phyloP scores from a whole-genome alignment of 1,140 invertebrate genomes.

The Globodera ellingtonae region DNA sequence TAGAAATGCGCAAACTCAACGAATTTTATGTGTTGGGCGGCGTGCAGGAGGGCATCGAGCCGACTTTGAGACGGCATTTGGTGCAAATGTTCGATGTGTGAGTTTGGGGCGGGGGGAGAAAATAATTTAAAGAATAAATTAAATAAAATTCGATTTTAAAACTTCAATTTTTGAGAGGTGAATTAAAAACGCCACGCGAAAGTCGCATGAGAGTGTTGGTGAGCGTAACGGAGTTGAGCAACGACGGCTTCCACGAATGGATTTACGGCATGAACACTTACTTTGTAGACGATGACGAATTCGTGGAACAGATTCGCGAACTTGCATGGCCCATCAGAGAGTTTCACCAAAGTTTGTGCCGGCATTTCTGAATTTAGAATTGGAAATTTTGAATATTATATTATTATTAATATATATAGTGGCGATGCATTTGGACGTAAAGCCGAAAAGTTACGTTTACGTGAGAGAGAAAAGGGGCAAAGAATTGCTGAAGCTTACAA shows the following conservation, averaged over 20 bases:
- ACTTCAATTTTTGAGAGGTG: background rate
- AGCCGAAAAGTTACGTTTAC: background rate
- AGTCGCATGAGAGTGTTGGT: background rate
- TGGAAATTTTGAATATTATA: no score
- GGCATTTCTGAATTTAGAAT: background rate
- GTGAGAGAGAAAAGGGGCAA: background rate
- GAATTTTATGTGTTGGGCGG: background rate
- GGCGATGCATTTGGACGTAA: background rate
- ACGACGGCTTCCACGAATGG: background rate
- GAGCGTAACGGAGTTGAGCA: background rate
- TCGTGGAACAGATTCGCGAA: background rate
- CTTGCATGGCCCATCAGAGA: background rate
- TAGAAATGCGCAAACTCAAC: background rate
- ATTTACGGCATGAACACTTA: background rate
- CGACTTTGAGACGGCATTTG: background rate
- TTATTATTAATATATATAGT: background rate
- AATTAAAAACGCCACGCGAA: background rate
- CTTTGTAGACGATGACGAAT: background rate
- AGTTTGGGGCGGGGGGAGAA: background rate
- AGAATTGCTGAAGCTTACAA: background rate
- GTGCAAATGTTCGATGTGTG: background rate
- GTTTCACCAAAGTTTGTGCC: background rate
- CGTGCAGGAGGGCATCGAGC: background rate
- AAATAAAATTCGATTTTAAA: background rate
- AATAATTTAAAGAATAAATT: no score